phyloP scores from a whole-genome alignment of 2,113 vertebrate genomes.

The Garra rufa region DNA sequence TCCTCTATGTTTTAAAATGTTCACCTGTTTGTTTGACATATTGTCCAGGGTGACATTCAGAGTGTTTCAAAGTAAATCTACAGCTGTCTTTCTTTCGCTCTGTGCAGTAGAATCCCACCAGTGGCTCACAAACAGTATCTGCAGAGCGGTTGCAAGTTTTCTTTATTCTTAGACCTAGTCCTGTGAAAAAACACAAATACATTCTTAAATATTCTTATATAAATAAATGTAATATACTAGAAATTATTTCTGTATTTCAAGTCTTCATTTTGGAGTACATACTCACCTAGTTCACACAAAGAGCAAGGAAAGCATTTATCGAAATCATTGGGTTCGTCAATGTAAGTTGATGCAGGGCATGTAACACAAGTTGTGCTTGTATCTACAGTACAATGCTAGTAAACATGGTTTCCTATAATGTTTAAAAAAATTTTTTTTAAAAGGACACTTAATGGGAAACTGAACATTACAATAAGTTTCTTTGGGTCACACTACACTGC shows the following conservation, averaged over 20 bases:
- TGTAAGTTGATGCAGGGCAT: conserved; percentile 34
- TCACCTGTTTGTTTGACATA: conserved; percentile 52
- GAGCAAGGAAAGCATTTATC: conserved; percentile 30
- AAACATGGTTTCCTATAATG: conserved; percentile 3
- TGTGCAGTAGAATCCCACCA: background rate
- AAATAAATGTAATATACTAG: background rate
- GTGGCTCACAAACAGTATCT: conserved; percentile 17
- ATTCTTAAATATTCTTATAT: background rate
- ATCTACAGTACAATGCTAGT: conserved; percentile 37
- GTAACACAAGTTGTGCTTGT: conserved; percentile 26
- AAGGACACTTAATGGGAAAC: background rate
- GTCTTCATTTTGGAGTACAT: background rate
- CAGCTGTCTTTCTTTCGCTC: conserved; percentile 42
- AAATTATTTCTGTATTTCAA: background rate
- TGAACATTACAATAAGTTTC: background rate
- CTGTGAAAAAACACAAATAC: background rate
- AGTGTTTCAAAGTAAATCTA: conserved; percentile 43
- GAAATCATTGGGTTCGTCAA: conserved; percentile 13
- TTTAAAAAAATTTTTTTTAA: background rate
- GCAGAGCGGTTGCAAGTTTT: background rate
- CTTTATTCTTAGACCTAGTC: background rate
- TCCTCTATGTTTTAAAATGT: background rate
- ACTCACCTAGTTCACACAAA: conserved; percentile 40
- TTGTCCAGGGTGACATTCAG: conserved; percentile 48
- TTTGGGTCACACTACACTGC: background rate